A percentile compares a stretch with the other conserved stretches of the same genome.
phyloP scores from a whole-genome alignment of 1,140 invertebrate genomes.

The Paraescarpia echinospica region DNA sequence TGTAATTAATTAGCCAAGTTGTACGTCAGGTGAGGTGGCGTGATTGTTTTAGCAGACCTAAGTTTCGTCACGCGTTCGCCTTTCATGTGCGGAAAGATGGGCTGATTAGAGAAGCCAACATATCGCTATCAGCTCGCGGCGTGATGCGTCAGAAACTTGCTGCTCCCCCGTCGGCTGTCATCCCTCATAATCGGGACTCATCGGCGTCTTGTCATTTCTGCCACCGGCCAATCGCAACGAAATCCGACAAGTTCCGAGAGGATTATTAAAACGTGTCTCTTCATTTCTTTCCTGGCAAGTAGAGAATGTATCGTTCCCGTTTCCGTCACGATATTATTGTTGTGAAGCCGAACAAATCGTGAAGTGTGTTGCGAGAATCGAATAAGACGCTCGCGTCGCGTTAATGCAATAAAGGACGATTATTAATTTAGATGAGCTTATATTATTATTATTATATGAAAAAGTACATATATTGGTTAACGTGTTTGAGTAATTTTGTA shows the following conservation, averaged over 20 bases:
- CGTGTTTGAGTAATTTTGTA: too few species aligned
- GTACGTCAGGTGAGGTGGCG: background rate
- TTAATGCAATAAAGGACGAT: background rate
- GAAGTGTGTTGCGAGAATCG: background rate
- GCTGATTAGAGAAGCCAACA: background rate
- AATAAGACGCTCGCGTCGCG: background rate
- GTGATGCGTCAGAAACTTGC: background rate
- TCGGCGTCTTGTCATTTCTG: background rate
- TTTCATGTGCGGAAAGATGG: background rate
- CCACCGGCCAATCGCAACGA: background rate
- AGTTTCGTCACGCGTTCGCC: background rate
- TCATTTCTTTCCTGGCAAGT: background rate
- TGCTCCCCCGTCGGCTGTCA: background rate
- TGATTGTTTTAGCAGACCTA: background rate
- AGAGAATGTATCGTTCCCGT: background rate
- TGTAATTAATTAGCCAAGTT: background rate
- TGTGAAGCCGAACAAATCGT: background rate
- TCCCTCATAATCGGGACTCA: background rate
- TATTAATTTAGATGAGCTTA: background rate
- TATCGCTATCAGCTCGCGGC: background rate
- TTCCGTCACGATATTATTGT: background rate
- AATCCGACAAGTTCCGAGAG: background rate
- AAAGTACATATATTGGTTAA: too few species aligned
- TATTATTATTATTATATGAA: too few species aligned
- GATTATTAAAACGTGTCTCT: background rate